phyloP scores from a whole-genome alignment of 2,797 vertebrate genomes.

The Luscinia luscinia region DNA sequence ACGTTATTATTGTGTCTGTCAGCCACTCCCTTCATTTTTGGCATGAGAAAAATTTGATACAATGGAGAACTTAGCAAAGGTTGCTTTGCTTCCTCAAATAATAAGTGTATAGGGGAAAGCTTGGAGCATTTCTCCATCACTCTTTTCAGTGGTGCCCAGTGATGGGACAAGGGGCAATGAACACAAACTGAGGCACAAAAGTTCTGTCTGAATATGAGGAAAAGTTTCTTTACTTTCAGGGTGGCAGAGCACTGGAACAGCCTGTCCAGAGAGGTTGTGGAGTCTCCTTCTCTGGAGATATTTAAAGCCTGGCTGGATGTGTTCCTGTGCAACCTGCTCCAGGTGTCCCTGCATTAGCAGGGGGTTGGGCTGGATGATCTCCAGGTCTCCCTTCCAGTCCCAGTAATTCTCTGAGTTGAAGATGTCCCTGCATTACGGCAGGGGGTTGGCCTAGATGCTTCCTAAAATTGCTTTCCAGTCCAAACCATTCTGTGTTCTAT shows the following conservation, averaged over 20 bases:
- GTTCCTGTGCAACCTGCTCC: not conserved
- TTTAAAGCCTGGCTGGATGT: not conserved
- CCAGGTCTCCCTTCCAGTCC: not conserved
- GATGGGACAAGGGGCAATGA: rapidly evolving
- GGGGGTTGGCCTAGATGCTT: not conserved
- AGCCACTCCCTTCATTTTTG: not conserved
- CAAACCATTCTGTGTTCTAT: not conserved
- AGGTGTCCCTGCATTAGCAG: not conserved
- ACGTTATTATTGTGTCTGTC: not conserved
- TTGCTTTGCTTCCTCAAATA: not conserved
- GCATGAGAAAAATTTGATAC: not conserved
- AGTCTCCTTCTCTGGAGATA: not conserved
- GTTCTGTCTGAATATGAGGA: not conserved
- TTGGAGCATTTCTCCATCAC: not conserved
- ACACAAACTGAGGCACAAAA: not conserved
- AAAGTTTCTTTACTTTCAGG: not conserved
- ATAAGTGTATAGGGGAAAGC: not conserved
- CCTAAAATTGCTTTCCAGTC: not conserved
- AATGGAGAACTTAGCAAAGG: not conserved
- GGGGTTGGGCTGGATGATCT: not conserved
- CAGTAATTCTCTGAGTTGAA: not conserved
- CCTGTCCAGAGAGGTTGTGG: not conserved
- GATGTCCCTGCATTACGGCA: not conserved
- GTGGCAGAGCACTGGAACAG: not conserved
- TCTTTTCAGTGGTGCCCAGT: not conserved